These are phyloP conservation scores for Sander vitreus DNA, from an alignment of 2,113 vertebrate genomes.

Conservation along the genomic window DNA sequence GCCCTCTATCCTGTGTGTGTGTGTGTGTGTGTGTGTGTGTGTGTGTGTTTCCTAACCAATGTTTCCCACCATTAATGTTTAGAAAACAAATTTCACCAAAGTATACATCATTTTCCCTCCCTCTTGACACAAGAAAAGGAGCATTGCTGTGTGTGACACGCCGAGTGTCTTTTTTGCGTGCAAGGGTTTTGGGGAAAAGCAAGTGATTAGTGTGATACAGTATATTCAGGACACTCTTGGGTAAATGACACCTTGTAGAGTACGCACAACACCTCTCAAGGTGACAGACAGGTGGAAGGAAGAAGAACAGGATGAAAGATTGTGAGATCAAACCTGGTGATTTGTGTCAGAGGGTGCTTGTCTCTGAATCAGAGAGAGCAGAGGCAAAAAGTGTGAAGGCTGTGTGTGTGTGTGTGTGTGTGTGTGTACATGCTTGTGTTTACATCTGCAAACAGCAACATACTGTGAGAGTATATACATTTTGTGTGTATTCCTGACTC, in stretches of 20 bases:
- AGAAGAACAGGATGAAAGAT: slow-evolving; percentile 42
- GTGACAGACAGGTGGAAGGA: slow-evolving; percentile 60
- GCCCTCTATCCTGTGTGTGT: slow-evolving; percentile 9
- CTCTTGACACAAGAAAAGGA: slow-evolving; percentile 8
- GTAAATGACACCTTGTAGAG: slow-evolving; percentile 47
- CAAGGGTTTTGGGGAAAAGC: slow-evolving; percentile 9
- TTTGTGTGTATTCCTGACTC: slow-evolving; percentile 17
- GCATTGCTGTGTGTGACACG: background rate
- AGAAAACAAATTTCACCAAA: background rate
- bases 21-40: slow-evolving; percentile 4
- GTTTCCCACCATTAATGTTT: background rate
- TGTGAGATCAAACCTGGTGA: slow-evolving; percentile 53
- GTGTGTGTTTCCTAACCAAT: background rate
- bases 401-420: background rate
- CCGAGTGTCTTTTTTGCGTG: background rate
- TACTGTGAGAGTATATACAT: slow-evolving; percentile 17
- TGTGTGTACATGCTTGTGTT: background rate
- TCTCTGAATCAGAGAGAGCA: slow-evolving; percentile 26
- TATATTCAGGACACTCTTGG: slow-evolving; percentile 26
- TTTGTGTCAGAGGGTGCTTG: slow-evolving; percentile 53
- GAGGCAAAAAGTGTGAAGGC: slow-evolving; percentile 6
- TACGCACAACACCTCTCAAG: slow-evolving; percentile 41
- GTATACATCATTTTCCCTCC: background rate
- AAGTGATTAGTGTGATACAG: slow-evolving; percentile 34
- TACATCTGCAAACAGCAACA: slow-evolving; percentile 38